phyloP scores from a whole-genome alignment of 1,140 invertebrate species.

The Adelges cooleyi region DNA sequence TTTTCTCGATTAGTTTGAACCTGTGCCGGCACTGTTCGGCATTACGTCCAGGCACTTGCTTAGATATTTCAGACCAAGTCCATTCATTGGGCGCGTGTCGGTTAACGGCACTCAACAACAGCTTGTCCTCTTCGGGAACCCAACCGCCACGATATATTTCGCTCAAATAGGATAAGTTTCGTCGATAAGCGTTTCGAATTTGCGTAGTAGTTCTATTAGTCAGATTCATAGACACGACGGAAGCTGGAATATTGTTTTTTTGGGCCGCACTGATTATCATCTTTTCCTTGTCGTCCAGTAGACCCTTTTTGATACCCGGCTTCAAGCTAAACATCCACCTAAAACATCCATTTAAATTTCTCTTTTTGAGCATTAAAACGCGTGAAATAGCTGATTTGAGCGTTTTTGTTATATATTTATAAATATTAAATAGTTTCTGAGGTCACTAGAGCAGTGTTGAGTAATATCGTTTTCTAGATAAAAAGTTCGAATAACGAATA shows the following conservation, averaged over 20 bases:
- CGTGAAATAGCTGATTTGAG: no score
- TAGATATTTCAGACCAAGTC: neutral
- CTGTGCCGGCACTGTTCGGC: slow-evolving; percentile 14
- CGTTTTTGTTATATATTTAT: no score
- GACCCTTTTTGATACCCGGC: slow-evolving; percentile 7
- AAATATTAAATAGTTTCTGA: no score
- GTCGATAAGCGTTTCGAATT: slow-evolving; percentile 15
- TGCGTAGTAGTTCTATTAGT: slow-evolving; percentile 9
- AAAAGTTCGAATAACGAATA: no score
- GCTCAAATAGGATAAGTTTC: neutral
- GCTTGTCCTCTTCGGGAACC: slow-evolving; percentile 1
- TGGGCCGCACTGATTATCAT: neutral
- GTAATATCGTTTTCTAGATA: no score
- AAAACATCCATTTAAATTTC: no score
- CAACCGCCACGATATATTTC: neutral
- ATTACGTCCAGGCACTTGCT: slow-evolving; percentile 17
- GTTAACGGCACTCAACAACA: neutral
- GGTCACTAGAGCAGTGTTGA: no score
- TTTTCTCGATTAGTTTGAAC: slow-evolving; percentile 17
- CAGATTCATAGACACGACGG: slow-evolving; percentile 19
- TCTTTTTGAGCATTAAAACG: no score
- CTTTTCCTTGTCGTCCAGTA: neutral
- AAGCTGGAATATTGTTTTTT: neutral
- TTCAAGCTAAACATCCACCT: neutral
- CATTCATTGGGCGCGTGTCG: neutral